Percentiles rank a stretch among this genome's conserved stretches.
phyloP scores from a whole-genome alignment of 1,140 invertebrate genomes.

The Hermetia illucens region DNA sequence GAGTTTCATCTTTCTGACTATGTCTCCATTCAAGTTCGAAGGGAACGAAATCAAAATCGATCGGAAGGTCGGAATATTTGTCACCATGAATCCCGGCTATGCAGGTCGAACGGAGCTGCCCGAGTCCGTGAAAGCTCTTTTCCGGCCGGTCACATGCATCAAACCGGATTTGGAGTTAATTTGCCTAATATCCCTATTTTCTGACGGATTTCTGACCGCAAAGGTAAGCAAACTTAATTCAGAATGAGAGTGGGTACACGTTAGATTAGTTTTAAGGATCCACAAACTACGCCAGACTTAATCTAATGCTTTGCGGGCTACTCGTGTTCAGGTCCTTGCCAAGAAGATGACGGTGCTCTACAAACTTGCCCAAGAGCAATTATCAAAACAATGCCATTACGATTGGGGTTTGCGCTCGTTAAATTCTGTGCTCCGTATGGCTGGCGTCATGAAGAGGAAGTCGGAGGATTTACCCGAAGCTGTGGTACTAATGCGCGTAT shows the following conservation, averaged over 20 bases:
- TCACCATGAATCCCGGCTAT: conserved; percentile 89
- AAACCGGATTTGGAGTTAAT: conserved; percentile 81
- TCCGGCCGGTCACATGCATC: conserved; percentile 79
- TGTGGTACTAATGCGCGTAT: conserved; percentile 73
- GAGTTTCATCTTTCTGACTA: no score
- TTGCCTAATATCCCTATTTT: conserved; percentile 81
- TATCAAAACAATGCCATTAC: conserved; percentile 87
- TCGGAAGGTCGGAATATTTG: conserved; percentile 76
- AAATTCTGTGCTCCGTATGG: conserved; percentile 79
- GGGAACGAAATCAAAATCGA: conserved; percentile 68
- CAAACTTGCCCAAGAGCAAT: conserved; percentile 65
- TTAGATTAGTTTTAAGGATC: no score
- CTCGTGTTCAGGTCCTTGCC: conserved; percentile 45
- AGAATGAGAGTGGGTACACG: background rate
- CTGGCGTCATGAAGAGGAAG: conserved; percentile 66
- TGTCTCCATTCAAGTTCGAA: conserved; percentile 62
- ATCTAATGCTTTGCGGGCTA: background rate
- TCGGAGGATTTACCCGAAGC: conserved; percentile 64
- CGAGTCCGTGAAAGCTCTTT: conserved; percentile 80
- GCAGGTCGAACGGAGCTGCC: conserved; percentile 78
- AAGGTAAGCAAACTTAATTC: conserved; percentile 37
- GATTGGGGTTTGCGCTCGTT: conserved; percentile 84
- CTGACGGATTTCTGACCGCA: conserved; percentile 74
- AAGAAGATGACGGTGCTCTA: conserved; percentile 90
- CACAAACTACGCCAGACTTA: no score